Base-by-base conservation (phyloP, 2,888 invertebrate species). In the Brachyptera risi region DNA sequence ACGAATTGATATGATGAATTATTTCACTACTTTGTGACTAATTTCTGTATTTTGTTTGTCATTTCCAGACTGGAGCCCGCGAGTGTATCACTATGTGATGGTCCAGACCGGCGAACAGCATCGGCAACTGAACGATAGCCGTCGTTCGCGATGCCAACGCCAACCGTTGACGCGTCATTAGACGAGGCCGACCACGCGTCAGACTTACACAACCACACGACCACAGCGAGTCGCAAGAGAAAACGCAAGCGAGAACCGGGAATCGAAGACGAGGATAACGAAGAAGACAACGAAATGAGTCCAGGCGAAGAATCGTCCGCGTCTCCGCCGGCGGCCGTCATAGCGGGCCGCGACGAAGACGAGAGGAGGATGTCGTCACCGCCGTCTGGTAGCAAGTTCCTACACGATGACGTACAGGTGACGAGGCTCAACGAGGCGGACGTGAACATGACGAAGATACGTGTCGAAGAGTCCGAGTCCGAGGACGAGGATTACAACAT, bases 251-350 rank as follows among this genome's bases (percentile, higher is more conserved):
- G 57, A 35, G 61, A 37, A 35, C n/a, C n/a, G n/a, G n/a, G n/a
- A n/a, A n/a, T n/a, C n/a, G n/a, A n/a, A n/a, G n/a, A n/a, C n/a
- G n/a, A n/a, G n/a, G 54, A 54, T 3, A 4, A 2, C 35, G 61
- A 50, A 37, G 64, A 59, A 50, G 63, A 40, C 47, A 47, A 54
- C 54, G 63, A 40, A 59, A 80, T 80, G 80, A 80, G 80, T 80
- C 85, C 83, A 76, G 85, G 85, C 78, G 84, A 81, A 78, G 84
- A 78, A 80, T 84, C 84, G 56, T 68, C 71, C 40, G 69, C 69
- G 17, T 70, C 70, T 60, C 69, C 69, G 47, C 68, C 70, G 57
- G 70, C 78, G 76, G 85, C 75, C 27, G 68, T 71, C 42, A 69
- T 71, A 60, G 70, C 71, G 50, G 71, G 70, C 57, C 65, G 69